Evolutionary conservation across 1,140 invertebrate species (phyloP).

Genomic region (Sitophilus oryzae): DNA sequence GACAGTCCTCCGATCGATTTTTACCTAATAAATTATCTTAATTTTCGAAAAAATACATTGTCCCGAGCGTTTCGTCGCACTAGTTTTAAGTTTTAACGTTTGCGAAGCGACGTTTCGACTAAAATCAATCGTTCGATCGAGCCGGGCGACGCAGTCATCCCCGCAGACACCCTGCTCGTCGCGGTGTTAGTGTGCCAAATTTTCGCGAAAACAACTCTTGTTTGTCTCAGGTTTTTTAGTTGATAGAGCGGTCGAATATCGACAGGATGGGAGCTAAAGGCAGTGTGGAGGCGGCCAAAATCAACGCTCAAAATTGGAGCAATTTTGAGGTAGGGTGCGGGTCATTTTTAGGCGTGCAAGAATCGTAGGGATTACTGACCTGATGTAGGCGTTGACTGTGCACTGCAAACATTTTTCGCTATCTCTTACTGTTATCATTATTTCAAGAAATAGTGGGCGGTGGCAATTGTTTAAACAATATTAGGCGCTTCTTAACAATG

Average conservation of each 20-base stretch:
- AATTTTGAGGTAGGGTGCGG: slow-evolving; percentile 59
- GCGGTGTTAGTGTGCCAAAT: slow-evolving; percentile 20
- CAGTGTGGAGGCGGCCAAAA: slow-evolving; percentile 66
- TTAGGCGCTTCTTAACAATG: too few species aligned
- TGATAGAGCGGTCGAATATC: slow-evolving; percentile 16
- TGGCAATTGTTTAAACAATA: too few species aligned
- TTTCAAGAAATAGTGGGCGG: too few species aligned
- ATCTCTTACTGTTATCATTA: neutral
- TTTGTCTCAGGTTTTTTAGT: slow-evolving; percentile 3
- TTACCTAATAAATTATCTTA: slow-evolving; percentile 5
- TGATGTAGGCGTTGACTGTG: neutral
- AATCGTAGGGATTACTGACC: neutral
- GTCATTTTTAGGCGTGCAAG: neutral
- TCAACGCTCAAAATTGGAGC: slow-evolving; percentile 67
- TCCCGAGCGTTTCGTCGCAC: slow-evolving; percentile 3
- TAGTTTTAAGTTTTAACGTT: neutral
- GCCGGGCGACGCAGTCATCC: too few species aligned
- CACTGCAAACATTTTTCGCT: neutral
- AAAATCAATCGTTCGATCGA: too few species aligned
- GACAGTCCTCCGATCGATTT: slow-evolving; percentile 17
- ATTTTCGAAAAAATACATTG: slow-evolving; percentile 1
- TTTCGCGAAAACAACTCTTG: slow-evolving; percentile 16
- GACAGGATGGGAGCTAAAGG: slow-evolving; percentile 61
- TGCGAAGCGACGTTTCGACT: neutral
- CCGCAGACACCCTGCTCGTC: slow-evolving; percentile 6